Evolutionary conservation across 2,113 vertebrate species (phyloP), one percentile per base, ranked within the genome.

Genomic region (Paramisgurnus dabryanus): DNA sequence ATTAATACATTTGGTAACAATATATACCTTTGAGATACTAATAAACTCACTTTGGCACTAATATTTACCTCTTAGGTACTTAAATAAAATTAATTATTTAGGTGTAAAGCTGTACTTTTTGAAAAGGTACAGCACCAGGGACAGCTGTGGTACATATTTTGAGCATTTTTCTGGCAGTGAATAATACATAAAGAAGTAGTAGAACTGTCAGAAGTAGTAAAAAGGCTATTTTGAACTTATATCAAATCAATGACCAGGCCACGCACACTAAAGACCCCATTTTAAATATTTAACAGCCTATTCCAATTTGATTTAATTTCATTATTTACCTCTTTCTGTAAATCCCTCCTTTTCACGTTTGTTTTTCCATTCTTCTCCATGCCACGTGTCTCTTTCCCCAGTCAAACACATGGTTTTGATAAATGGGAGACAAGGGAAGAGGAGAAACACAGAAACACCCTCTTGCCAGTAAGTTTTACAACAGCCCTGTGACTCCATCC

Each of bases 391-490:
- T 87, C 88, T 89, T 89, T 91, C 85, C 79, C 87, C 70, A 55
- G 45, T n/a, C 57, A 43, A 50, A 90, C 91, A 92, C 88, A 90
- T 93, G 91, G 91, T 90, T 92, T 91, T 89, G 90, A 92, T 92
- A 89, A 90, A 68, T 69, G 87, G 73, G 86, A 82, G 85, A 83
- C 87, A 88, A 88, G 84, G 80, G 86, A 86, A 85, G 89, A 89
- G 87, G 88, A 88, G 90, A 89, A 90, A 90, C 82, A 67, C 81
- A 83, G 84, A 90, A 87, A 85, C 85, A 86, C 85, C 80, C 79
- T 85, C 77, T 84, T 92, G 92, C 91, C 92, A 92, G 88, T 92
- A 91, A 92, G 90, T 92, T 92, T 92, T 91, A 89, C 90, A 90
- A 88, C 91, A 90, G 91, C 88, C 85, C 88, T 50, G 87, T 93